phyloP scores from a whole-genome alignment of 2,888 invertebrate genomes.

The Xylota segnis region DNA sequence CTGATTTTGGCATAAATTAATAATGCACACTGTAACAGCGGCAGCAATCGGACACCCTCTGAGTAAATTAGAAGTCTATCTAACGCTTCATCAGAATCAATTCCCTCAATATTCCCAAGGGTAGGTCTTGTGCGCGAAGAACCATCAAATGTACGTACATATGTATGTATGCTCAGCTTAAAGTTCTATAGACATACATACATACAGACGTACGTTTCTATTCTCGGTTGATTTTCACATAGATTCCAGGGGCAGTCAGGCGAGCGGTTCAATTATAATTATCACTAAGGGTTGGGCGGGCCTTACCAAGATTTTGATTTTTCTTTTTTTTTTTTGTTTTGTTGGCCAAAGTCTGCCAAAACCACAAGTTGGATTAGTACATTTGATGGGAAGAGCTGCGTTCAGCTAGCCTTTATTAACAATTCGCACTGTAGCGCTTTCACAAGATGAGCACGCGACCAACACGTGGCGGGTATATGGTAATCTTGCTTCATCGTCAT shows the following conservation, averaged over 20 bases:
- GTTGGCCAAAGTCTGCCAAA: constrained; percentile 67
- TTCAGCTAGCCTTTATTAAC: constrained; percentile 77
- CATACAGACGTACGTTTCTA: background rate
- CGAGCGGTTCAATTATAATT: constrained; percentile 78
- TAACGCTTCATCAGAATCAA: constrained; percentile 76
- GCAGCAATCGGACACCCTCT: constrained; percentile 77
- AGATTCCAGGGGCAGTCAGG: constrained; percentile 50
- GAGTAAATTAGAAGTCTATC: constrained; percentile 79
- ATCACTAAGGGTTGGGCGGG: constrained; percentile 73
- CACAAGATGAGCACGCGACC: constrained; percentile 76
- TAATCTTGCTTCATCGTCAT: constrained; percentile 76
- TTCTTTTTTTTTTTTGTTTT: constrained; percentile 20
- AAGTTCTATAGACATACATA: constrained; percentile 27
- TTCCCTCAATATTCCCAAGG: constrained; percentile 55
- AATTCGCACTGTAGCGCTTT: constrained; percentile 77
- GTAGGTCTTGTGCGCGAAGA: constrained; percentile 41
- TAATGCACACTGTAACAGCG: constrained; percentile 66
- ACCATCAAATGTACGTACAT: constrained; percentile 1
- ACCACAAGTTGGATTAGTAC: constrained; percentile 75
- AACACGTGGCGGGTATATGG: constrained; percentile 77
- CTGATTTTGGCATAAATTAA: constrained; percentile 79
- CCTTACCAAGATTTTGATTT: constrained; percentile 16
- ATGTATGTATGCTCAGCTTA: background rate
- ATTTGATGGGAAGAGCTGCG: constrained; percentile 61
- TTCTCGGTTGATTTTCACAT: constrained; percentile 36